Evolutionary conservation across 2,888 invertebrate genomes (phyloP), one percentile per base, ranked within the genome.

Genomic region (Torymus aiolomorphi): DNA sequence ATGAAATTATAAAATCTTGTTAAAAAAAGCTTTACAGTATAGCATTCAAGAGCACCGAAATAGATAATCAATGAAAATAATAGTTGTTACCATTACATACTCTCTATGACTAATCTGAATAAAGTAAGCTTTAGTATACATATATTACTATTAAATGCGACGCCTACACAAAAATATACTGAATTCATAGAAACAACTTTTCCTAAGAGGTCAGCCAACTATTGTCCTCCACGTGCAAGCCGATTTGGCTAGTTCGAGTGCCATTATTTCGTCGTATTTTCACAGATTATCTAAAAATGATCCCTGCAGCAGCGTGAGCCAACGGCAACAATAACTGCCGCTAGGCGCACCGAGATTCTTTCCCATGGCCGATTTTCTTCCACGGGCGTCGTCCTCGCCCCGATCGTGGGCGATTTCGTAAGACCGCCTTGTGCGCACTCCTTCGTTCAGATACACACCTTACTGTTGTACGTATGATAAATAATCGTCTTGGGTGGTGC

Each of bases 281-380:
- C 20, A 49, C 73, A 62, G 65, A 80, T 74, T 80, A 80, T 80
- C 65, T 62, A 74, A 80, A 80, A 77, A 74, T 77, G 77, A 78
- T 80, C 63, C 31, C 31, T 4, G 31, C 31, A 2, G n/a, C 10
- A 56, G 8, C 56, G 24, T 66, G 76, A 49, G 16, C 74, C 59
- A 74, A 74, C 31, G 31, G 31, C 31, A 31, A 31, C 31, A 31
- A 31, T 31, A 31, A 31, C 31, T 5, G 4, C 31, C 31, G 4
- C 31, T 31, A 31, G 31, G n/a, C 65, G 54, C 57, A 8, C 20
- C 31, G 20, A 42, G 77, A 71, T 75, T 75, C 70, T 70, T 75
- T 78, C 77, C 75, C 76, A 76, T 72, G 57, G 56, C 16, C 67
- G 66, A 78, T 72, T 78, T 31, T 77, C 54, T 69, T 56, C 31